Evolutionary conservation across 2,888 invertebrate species (phyloP), one percentile per base, ranked within the genome.

Genomic region (Lepidochitona cinerea): DNA sequence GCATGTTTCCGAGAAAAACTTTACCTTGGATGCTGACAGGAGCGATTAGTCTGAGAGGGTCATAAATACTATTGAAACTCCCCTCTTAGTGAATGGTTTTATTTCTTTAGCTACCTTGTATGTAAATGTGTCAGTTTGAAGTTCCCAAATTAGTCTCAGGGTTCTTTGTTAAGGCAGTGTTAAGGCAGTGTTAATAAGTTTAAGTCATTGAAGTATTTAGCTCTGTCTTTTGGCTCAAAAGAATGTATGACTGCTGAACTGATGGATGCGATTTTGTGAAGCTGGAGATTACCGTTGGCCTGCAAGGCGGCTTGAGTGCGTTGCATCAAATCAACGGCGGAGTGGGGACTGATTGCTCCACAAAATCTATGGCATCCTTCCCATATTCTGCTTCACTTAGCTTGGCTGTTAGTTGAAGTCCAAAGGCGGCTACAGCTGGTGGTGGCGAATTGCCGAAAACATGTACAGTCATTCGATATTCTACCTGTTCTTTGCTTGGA

Each of bases 361-460:
- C 73, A 36, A 76, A 73, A 3, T 73, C 53, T 3, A 18, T 3
- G 9, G 72, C 72, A 32, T 71, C 71, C 3, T 5, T 23, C n/a
- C 71, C 74, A 70, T 23, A 72, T n/a, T 23, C 29, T 14, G 5
- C 18, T 23, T 75, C 73, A 26, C 32, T 66, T 18, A 26, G 12
- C 32, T 32, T 37, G 7, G 67, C 68, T 14, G 29, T 41, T 3
- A n/a, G 18, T 14, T 37, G 26, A 2, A 65, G 53, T 6, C 41
- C 68, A 53, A 54, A 76, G 18, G 52, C 71, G 12, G 75, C 75
- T 23, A 74, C 70, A 18, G 73, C 73, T 14, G 77, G 76, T 4
- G 77, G 75, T 3, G 77, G 59, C 14, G 37, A 54, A 35, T 74
- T 75, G 7, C 75, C 75, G 70, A 75, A 75, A n/a, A 73, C 67